A percentile compares a stretch with the other conserved stretches of the same genome.
Conservation (phyloP, 2,797 vertebrate genomes). For the Otus scops region DNA sequence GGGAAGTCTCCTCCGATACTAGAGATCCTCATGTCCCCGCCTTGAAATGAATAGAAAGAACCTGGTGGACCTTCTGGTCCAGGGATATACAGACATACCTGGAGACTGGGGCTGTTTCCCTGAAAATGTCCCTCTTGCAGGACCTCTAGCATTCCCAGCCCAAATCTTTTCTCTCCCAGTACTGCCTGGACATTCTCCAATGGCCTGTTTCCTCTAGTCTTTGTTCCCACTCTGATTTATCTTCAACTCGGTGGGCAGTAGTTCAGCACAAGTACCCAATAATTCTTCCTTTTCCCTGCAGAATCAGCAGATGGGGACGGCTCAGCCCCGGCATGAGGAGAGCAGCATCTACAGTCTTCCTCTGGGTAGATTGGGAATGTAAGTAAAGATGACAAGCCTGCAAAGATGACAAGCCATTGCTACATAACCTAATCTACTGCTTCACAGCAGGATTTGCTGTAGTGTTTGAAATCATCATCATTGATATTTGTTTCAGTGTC, state of each 20-base stretch:
- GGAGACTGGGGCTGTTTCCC: accelerated
- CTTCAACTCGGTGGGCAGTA: not conserved
- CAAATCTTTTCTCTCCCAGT: not conserved
- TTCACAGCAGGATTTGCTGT: not conserved
- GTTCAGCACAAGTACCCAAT: not conserved
- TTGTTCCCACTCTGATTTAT: not conserved
- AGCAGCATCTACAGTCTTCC: not conserved
- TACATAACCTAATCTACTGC: not conserved
- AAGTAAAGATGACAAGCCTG: not conserved
- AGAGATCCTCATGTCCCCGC: not conserved
- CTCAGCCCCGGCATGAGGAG: not conserved
- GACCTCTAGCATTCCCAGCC: not conserved
- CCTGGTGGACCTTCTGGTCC: not conserved
- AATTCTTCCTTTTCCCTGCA: not conserved
- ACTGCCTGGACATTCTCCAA: not conserved
- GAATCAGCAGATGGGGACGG: not conserved
- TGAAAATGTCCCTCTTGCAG: not conserved
- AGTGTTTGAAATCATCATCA: not conserved
- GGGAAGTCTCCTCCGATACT: not conserved
- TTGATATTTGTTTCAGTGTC: not conserved
- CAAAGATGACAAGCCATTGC: not conserved
- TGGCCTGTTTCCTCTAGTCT: not conserved
- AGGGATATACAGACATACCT: not conserved
- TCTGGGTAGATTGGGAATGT: accelerated
- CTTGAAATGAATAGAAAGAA: not conserved